phyloP scores from a whole-genome alignment of 2,888 invertebrate genomes.

The Thymelicus sylvestris region DNA sequence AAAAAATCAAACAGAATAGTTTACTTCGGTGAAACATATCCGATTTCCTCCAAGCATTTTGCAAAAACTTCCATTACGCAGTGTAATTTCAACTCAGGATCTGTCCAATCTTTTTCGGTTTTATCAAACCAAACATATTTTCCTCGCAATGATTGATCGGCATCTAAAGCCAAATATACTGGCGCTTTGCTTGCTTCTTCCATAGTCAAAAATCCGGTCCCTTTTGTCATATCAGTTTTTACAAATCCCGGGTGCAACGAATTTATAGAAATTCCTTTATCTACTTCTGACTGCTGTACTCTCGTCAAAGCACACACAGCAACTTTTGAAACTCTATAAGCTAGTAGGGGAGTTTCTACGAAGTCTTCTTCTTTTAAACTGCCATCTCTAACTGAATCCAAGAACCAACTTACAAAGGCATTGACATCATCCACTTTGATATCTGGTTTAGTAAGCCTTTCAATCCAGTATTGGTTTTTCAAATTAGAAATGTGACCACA shows the following conservation, averaged over 20 bases:
- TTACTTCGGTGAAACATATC: background rate
- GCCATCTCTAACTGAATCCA: constrained; percentile 46
- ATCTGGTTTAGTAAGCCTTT: constrained; percentile 44
- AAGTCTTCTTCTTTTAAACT: constrained; percentile 47
- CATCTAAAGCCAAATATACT: constrained; percentile 48
- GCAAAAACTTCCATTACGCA: background rate
- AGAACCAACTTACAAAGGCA: constrained; percentile 49
- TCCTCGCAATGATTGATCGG: constrained; percentile 49
- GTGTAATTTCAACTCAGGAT: constrained; percentile 35
- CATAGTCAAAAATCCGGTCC: constrained; percentile 40
- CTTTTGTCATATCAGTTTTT: constrained; percentile 49
- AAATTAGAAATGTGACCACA: constrained; percentile 50
- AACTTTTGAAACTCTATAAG: constrained; percentile 49
- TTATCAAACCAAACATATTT: constrained; percentile 50
- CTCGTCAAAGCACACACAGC: constrained; percentile 49
- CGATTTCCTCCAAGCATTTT: constrained; percentile 5
- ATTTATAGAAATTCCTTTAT: constrained; percentile 49
- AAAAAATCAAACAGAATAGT: too few relatives aligned
- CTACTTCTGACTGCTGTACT: constrained; percentile 47
- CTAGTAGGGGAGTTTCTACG: constrained; percentile 40
- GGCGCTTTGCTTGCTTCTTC: constrained; percentile 46
- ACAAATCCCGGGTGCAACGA: constrained; percentile 52
- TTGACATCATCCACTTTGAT: constrained; percentile 45
- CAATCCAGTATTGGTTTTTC: constrained; percentile 47
- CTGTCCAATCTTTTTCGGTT: constrained; percentile 47